A percentile compares a stretch with the other conserved stretches of the same genome.
Conservation (phyloP, 2,888 invertebrate species). For the Ochlodes sylvanus region DNA sequence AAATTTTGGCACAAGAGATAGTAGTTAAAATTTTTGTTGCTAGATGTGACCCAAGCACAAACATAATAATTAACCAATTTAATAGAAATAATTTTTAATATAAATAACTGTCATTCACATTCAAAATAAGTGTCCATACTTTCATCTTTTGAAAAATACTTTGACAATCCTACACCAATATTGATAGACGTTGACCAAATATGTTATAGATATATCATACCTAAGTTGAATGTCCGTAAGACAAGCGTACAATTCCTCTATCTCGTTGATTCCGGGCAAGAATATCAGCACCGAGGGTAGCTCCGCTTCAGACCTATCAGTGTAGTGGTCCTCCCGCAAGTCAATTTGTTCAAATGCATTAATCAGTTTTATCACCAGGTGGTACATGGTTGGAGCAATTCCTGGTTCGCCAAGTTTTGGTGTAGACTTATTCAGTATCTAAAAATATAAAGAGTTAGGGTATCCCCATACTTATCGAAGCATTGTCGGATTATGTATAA, state of each 20-base stretch:
- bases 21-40: too few species aligned
- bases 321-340: slow-evolving; percentile 65
- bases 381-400: slow-evolving; percentile 85
- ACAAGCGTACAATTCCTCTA: slow-evolving; percentile 87
- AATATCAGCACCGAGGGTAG: slow-evolving; percentile 92
- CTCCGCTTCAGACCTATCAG: slow-evolving; percentile 56
- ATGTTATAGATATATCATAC: slow-evolving; percentile 49
- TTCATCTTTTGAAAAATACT: too few species aligned
- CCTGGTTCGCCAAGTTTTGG: slow-evolving; percentile 80
- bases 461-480: too few species aligned
- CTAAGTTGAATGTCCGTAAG: slow-evolving; percentile 60
- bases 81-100: too few species aligned
- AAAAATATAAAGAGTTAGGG: background rate
- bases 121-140: too few species aligned
- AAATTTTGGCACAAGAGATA: too few species aligned
- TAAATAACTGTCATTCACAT: too few species aligned
- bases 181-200: too few species aligned
- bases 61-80: too few species aligned
- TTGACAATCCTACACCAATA: too few species aligned
- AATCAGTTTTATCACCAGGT: slow-evolving; percentile 86
- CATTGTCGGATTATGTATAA: too few species aligned
- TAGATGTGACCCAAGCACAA: too few species aligned
- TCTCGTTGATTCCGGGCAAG: slow-evolving; percentile 94
- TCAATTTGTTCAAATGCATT: slow-evolving; percentile 88
- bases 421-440: slow-evolving; percentile 52